These are phyloP conservation scores for Rhizomys pruinosus DNA, from an alignment of 2,113 vertebrate genomes.

Conservation along the genomic window DNA sequence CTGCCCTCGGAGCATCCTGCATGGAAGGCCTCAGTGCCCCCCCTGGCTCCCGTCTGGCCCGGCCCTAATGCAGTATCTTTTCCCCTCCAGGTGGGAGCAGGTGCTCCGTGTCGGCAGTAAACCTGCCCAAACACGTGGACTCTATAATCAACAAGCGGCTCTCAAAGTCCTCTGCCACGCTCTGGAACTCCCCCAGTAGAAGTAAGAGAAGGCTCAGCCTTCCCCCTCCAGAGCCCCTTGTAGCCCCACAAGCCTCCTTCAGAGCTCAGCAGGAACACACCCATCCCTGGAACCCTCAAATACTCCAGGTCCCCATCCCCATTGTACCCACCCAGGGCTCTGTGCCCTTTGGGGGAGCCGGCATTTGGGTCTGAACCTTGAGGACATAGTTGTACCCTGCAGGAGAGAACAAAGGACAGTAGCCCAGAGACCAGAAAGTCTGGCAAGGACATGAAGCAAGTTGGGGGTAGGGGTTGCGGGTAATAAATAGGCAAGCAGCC, in stretches of 20 bases:
- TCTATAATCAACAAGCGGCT: conserved; percentile 99
- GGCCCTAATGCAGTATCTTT: conserved; percentile 90
- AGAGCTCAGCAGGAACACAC: conserved; percentile 74
- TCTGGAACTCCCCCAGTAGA: conserved; percentile 99
- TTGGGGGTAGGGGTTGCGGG: conserved; percentile 24
- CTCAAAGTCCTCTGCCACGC: conserved; percentile 99
- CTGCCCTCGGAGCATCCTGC: conserved; percentile 76
- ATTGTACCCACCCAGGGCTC: conserved; percentile 64
- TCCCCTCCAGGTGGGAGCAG: conserved; percentile 97
- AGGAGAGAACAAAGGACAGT: conserved; percentile 52
- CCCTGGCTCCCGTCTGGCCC: conserved; percentile 74
- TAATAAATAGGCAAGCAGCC: conserved; percentile 40
- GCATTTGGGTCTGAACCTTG: conserved; percentile 57
- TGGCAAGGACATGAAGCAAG: conserved; percentile 55
- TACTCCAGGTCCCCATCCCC: conserved; percentile 43
- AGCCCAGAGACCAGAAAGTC: conserved; percentile 47
- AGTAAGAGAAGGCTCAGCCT: conserved; percentile 92
- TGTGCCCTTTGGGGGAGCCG: conserved; percentile 44
- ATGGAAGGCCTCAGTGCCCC: conserved; percentile 81
- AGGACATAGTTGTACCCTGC: conserved; percentile 51
- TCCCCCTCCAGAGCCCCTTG: conserved; percentile 82
- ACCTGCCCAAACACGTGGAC: conserved; percentile 99
- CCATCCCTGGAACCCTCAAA: conserved; percentile 64
- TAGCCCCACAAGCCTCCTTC: conserved; percentile 72
- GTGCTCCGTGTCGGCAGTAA: conserved; percentile 98